phyloP scores from a whole-genome alignment of 2,113 vertebrate genomes.

The Oreochromis aureus region DNA sequence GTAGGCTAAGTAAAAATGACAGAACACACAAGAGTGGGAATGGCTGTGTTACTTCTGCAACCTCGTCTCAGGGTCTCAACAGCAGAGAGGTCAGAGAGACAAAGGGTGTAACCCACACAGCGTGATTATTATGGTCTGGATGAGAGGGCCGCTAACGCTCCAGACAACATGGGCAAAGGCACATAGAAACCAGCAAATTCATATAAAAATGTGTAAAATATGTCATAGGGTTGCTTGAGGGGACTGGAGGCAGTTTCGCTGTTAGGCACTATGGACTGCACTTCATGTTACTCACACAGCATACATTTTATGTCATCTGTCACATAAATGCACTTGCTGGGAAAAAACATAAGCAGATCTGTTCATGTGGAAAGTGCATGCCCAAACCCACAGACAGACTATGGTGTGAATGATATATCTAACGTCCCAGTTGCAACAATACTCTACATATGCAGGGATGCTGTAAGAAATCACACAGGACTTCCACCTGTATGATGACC shows the following conservation, averaged over 20 bases:
- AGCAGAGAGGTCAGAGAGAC: slow-evolving; percentile 32
- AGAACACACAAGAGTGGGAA: slow-evolving; percentile 14
- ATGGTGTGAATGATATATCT: not conserved
- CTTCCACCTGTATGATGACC: slow-evolving; percentile 13
- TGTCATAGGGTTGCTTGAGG: not conserved
- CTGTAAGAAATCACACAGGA: slow-evolving; percentile 53
- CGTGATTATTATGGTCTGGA: slow-evolving; percentile 46
- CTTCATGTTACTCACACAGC: not conserved
- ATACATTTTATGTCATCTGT: slow-evolving; percentile 16
- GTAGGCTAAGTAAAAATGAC: slow-evolving; percentile 10
- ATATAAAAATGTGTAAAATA: not conserved
- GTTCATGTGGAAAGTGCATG: slow-evolving; percentile 12
- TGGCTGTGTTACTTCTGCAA: not conserved
- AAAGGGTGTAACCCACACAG: slow-evolving; percentile 18
- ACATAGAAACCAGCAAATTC: not conserved
- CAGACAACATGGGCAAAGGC: slow-evolving; percentile 2
- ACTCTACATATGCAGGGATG: not conserved
- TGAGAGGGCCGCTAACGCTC: not conserved
- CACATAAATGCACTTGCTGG: not conserved
- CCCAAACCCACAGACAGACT: not conserved
- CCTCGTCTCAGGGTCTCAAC: not conserved
- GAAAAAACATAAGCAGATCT: not conserved
- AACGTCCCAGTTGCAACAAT: not conserved
- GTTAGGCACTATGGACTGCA: not conserved
- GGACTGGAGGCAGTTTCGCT: not conserved